A percentile compares a stretch with the other conserved stretches of the same genome.
Conservation (phyloP, 2,797 vertebrate species). For the Erethizon dorsatum region DNA sequence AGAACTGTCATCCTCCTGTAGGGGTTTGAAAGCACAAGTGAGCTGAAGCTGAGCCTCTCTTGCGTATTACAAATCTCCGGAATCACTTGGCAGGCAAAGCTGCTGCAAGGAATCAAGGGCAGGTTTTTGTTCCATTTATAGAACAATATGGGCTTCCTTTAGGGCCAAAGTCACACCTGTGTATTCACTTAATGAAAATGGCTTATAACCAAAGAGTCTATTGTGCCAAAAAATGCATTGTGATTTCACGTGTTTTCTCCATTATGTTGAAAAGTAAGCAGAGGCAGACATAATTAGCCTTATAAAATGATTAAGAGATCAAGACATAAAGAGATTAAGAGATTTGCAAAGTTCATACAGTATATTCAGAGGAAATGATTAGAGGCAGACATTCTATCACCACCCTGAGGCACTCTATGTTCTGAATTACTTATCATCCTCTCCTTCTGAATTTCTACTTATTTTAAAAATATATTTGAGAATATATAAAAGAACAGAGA, state of each 20-base stretch:
- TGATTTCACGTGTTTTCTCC: conserved; percentile 64
- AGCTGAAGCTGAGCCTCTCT: conserved; percentile 56
- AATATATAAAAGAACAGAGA: conserved; percentile 13
- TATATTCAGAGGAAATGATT: conserved; percentile 47
- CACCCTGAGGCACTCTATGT: not conserved
- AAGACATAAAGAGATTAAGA: conserved; percentile 51
- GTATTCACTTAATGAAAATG: conserved; percentile 65
- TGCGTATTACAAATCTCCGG: conserved; percentile 65
- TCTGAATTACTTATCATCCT: conserved; percentile 42
- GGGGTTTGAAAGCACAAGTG: conserved; percentile 41
- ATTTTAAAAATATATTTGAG: conserved; percentile 48
- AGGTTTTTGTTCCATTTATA: conserved; percentile 75
- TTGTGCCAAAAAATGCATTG: conserved; percentile 43
- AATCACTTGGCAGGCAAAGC: conserved; percentile 29
- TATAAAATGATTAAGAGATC: conserved; percentile 63
- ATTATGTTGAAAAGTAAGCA: conserved; percentile 71
- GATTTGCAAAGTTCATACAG: conserved; percentile 19
- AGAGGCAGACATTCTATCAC: not conserved
- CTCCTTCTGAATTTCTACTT: not conserved
- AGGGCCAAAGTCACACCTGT: conserved; percentile 57
- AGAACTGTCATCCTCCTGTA: conserved; percentile 35
- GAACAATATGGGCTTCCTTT: conserved; percentile 70
- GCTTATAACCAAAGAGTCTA: conserved; percentile 25
- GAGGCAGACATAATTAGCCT: conserved; percentile 61
- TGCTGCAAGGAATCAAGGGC: conserved; percentile 41